Conservation (phyloP, 2,888 invertebrate genomes). For the Oscheius sp. region DNA sequence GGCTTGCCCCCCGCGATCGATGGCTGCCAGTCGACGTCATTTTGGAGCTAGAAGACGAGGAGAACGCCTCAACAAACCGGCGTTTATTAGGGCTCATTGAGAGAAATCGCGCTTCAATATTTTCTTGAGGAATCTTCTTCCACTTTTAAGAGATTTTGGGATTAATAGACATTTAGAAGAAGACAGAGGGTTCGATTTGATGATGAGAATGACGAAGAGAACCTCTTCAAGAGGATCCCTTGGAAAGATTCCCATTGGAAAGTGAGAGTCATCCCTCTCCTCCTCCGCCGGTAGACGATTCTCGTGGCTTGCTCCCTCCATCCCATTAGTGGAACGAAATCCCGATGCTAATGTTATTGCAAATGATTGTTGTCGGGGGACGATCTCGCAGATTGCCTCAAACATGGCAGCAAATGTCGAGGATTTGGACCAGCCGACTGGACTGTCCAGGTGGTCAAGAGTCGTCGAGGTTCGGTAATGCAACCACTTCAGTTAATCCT, state of each 20-base stretch:
- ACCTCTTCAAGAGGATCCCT: too few relatives aligned
- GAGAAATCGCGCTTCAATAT: too few relatives aligned
- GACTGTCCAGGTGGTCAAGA: slow-evolving; percentile 29
- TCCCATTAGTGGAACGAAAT: neutral
- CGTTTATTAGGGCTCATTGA: too few relatives aligned
- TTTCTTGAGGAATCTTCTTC: too few relatives aligned
- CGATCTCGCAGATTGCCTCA: slow-evolving; percentile 24
- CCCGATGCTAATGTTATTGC: slow-evolving; percentile 27
- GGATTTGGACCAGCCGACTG: slow-evolving; percentile 17
- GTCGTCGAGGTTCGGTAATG: slow-evolving; percentile 8
- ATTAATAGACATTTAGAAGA: too few relatives aligned
- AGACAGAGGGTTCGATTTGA: too few relatives aligned
- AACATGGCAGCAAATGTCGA: slow-evolving; percentile 13
- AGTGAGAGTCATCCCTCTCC: slow-evolving; percentile 7
- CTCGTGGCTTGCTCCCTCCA: neutral
- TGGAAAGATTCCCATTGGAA: too few relatives aligned
- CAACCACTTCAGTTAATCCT: slow-evolving; percentile 11
- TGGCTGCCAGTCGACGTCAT: neutral
- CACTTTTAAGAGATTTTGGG: too few relatives aligned
- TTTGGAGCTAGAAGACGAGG: neutral
- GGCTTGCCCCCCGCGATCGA: slow-evolving; percentile 10
- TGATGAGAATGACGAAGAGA: too few relatives aligned
- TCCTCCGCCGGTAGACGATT: slow-evolving; percentile 18
- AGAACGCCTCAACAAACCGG: too few relatives aligned
- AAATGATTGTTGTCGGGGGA: slow-evolving; percentile 27